Evolutionary conservation across 2,113 vertebrate species (phyloP), one percentile per base, ranked within the genome.

Genomic region (Epinephelus fuscoguttatus): DNA sequence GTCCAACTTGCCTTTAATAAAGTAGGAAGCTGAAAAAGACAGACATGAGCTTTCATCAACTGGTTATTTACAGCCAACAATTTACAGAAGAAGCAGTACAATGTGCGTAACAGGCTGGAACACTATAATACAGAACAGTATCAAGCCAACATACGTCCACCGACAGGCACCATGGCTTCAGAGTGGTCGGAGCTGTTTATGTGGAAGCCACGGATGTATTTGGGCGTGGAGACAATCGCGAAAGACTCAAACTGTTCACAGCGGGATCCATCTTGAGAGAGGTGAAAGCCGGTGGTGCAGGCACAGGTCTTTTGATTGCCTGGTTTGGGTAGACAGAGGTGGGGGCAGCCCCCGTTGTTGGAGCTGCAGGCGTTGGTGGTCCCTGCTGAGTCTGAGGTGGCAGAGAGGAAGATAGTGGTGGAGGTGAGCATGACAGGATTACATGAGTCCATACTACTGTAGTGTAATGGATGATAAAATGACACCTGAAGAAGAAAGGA

Each of bases 131-230:
- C 4, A 25, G 11, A 60, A 49, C 3, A 63, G 42, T 30, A 50
- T 25, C 3, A 74, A 70, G 47, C 40, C 21, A 66, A 91, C 95
- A n/a, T 90, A 95, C 95, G 18, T 90, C 93, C 92, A 25, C 82
- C 81, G 4, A 95, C 70, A 42, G 95, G 95, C 63, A 91, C 93
- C 94, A 96, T 95, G 3, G 95, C 95, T 67, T 95, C 95, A 12
- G 94, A 95, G 87, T 96, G 95, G 80, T 95, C 94, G 0, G 94
- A 93, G 87, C 94, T 95, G 87, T 96, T 95, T 64, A 96, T 90
- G 78, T 95, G 94, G 86, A 95, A 95, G 73, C 95, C 95, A 27
- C 94, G 92, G 70, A 96, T 95, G 59, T 81, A 81, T 19, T 70
- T 83, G 21, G 74, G 19, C 4, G 87, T 91, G 50, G 94, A 92